A percentile compares a stretch with the other conserved stretches of the same genome.
Conservation (phyloP, 1,140 invertebrate genomes). For the Drosophila biarmipes region DNA sequence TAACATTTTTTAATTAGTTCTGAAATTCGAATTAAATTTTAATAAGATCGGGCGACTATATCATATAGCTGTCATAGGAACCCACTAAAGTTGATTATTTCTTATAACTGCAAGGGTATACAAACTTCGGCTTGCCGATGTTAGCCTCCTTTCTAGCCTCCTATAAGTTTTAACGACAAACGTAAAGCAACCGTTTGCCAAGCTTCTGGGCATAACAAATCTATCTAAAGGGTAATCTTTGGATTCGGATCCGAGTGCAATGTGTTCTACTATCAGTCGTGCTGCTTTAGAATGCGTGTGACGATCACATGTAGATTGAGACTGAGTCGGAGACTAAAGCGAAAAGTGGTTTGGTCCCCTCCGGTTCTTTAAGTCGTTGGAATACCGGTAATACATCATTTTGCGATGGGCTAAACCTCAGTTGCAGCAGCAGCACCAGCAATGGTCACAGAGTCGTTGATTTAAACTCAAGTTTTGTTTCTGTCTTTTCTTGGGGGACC, state of each 20-base stretch:
- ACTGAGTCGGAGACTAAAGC: constrained; percentile 9
- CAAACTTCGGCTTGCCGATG: too few relatives aligned
- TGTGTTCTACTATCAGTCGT: not conserved
- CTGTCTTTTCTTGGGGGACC: constrained; percentile 1
- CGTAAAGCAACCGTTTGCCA: too few relatives aligned
- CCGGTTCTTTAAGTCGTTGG: constrained; percentile 5
- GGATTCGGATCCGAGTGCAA: not conserved
- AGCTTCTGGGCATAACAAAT: too few relatives aligned
- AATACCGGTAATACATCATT: constrained; percentile 33
- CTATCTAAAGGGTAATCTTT: not conserved
- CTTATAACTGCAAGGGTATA: too few relatives aligned
- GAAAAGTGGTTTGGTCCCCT: constrained; percentile 30
- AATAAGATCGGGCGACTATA: too few relatives aligned
- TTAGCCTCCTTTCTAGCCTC: too few relatives aligned
- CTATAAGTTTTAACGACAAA: too few relatives aligned
- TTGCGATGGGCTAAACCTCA: constrained; percentile 6
- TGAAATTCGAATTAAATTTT: too few relatives aligned
- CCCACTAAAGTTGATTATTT: too few relatives aligned
- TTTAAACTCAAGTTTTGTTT: constrained; percentile 31
- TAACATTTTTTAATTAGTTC: too few relatives aligned
- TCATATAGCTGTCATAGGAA: too few relatives aligned
- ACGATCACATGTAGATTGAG: constrained; percentile 49
- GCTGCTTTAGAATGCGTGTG: constrained; percentile 23
- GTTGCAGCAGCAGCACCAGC: constrained; percentile 11
- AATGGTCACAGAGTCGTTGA: constrained; percentile 34